These are phyloP conservation scores for Cichlasoma orientale DNA, from an alignment of 2,797 vertebrate species.

Conservation along the genomic window DNA sequence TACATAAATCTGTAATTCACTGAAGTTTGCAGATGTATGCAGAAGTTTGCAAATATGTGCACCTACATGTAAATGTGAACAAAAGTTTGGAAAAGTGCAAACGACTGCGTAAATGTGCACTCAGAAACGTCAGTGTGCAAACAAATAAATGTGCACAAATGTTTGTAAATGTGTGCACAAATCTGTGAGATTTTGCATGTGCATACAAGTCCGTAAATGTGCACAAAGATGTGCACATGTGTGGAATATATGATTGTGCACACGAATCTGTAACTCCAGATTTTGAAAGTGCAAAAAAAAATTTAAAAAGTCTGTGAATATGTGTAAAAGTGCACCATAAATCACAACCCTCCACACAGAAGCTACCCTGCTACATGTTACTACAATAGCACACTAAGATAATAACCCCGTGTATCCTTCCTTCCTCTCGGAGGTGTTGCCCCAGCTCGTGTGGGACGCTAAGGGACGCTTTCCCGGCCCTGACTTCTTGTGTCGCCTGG, in stretches of 20 bases:
- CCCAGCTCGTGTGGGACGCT: slow-evolving; percentile 91
- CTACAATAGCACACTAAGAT: too few species aligned
- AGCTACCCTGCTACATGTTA: rapidly evolving
- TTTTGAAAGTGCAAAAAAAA: not conserved
- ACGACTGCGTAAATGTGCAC: too few species aligned
- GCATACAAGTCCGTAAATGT: not conserved
- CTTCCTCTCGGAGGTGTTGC: slow-evolving; percentile 81
- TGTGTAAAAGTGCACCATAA: too few species aligned
- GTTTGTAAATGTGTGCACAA: not conserved
- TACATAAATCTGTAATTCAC: too few species aligned
- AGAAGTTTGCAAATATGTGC: not conserved
- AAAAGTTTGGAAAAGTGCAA: not conserved
- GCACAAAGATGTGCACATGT: rapidly evolving
- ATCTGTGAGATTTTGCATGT: not conserved
- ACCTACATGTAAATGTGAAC: not conserved
- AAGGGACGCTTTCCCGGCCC: slow-evolving; percentile 88
- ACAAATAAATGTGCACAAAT: not conserved
- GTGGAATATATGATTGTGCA: not conserved
- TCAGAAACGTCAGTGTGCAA: too few species aligned
- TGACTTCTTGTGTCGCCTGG: slow-evolving; percentile 84
- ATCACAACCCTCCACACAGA: not conserved
- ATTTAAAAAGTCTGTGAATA: too few species aligned
- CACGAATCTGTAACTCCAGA: not conserved
- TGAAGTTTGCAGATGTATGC: not conserved
- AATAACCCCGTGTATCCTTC: not conserved